Evolutionary conservation across 1,140 invertebrate species (phyloP), one percentile per base, ranked within the genome.

Genomic region (Procambarus virginalis): DNA sequence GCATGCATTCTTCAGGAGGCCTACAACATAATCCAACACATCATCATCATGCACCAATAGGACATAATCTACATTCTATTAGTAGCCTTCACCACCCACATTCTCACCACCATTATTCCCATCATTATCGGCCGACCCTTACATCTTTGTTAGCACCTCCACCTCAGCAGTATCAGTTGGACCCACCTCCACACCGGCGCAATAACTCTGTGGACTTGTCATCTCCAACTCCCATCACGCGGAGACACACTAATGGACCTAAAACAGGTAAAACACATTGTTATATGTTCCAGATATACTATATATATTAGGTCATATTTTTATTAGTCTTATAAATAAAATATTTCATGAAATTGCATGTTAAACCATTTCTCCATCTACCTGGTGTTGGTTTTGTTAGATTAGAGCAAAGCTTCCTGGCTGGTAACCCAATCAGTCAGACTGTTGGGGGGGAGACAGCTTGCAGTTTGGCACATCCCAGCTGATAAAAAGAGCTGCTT

Each of bases 1-100:
- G 93, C 84, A 94, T 93, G 92, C 93, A 94, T 90, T 94, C 93
- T 73, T 87, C 88, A 20, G 70, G 76, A 45, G 81, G 83, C 2
- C 51, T 89, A 14, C 84, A 84, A 45, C 87, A 89, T 80, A 45
- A 55, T 20, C 76, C 83, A 5, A 68, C 83, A 64, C 80, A 90
- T 55, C 88, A 83, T 68, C 88, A 84, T 68, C 82, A 84, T 68
- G 60, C 81, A 48, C 75, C 89, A 51, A 14, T 77, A 51, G 81
- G 81, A 84, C 77, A 81, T 91, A 51, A 64, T 70, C 60, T 73
- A 81, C 76, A 64, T 82, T 73, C 34, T 64, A 49, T 48, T 51
- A 64, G 48, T 83, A 75, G 34, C 48, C 85, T 70, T 45, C 79
- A 73, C 46, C 91, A 87, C 60, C 89, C 58, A 48, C 89, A 20